These are phyloP conservation scores for Brachirus orientalis DNA, from an alignment of 2,113 vertebrate genomes.

Conservation along the genomic window DNA sequence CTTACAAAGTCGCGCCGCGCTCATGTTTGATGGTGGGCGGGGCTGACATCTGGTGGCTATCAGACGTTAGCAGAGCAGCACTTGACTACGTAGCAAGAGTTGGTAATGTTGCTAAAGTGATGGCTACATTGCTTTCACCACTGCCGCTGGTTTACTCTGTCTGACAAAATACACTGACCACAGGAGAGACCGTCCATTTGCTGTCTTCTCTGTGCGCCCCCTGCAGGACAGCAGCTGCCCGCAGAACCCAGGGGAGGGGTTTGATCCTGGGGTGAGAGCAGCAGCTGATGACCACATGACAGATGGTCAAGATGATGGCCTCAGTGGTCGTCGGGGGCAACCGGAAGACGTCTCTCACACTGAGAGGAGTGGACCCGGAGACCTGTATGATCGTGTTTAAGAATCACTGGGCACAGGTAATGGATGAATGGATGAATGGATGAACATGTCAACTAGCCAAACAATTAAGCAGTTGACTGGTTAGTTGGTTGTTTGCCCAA, in stretches of 20 bases:
- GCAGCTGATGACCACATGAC: constrained; percentile 36
- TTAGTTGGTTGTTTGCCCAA: no score
- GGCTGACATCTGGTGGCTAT: no score
- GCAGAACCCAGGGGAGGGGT: background rate
- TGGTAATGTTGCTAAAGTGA: no score
- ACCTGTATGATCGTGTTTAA: constrained; percentile 98
- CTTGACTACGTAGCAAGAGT: no score
- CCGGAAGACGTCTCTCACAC: constrained; percentile 84
- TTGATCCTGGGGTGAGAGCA: constrained; percentile 23
- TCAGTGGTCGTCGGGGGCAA: constrained; percentile 82
- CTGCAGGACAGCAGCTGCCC: constrained; percentile 22
- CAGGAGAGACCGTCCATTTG: no score
- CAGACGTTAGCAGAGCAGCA: no score
- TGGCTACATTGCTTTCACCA: no score
- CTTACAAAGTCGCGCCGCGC: no score
- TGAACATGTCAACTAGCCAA: background rate
- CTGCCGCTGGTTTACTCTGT: no score
- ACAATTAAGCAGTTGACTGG: no score
- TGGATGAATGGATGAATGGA: background rate
- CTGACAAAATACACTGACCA: no score
- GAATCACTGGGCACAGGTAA: constrained; percentile 94
- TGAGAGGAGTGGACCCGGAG: constrained; percentile 94
- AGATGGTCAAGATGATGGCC: constrained; percentile 83
- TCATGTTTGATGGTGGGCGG: no score
- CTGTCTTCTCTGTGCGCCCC: background rate